Conservation (phyloP, 2,888 invertebrate genomes). For the Drosophila monieri region DNA sequence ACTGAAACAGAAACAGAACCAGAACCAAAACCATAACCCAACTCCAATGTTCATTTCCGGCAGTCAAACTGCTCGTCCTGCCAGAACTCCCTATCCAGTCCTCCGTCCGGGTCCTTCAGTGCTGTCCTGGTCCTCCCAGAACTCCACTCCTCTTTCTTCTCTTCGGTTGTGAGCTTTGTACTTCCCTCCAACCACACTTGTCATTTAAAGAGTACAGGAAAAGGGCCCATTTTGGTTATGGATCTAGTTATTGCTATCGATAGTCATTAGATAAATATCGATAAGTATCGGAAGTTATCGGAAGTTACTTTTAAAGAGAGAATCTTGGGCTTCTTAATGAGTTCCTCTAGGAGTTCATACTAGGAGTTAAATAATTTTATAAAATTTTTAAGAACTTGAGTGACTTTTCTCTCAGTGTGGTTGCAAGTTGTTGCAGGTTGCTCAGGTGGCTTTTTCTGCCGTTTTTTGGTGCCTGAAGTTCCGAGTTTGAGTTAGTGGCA, state of each 20-base stretch:
- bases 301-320: not conserved
- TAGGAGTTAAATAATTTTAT: too few relatives aligned
- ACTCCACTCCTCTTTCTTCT: slow-evolving; percentile 1
- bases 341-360: too few relatives aligned
- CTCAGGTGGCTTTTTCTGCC: slow-evolving; percentile 55
- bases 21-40: slow-evolving; percentile 34
- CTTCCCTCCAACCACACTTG: slow-evolving; percentile 2
- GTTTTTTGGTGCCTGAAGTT: slow-evolving; percentile 32
- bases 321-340: not conserved
- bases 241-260: not conserved
- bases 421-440: slow-evolving; percentile 47
- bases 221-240: not conserved
- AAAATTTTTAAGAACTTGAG: not conserved
- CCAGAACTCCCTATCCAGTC: slow-evolving; percentile 28
- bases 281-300: not conserved
- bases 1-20: slow-evolving; percentile 19
- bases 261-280: not conserved
- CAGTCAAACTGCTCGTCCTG: slow-evolving; percentile 76
- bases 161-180: slow-evolving; percentile 5
- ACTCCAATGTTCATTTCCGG: slow-evolving; percentile 77
- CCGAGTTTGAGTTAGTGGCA: slow-evolving; percentile 69
- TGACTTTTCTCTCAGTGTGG: slow-evolving; percentile 3
- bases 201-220: slow-evolving; percentile 10
- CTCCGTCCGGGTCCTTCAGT: slow-evolving; percentile 9
- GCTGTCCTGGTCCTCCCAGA: slow-evolving; percentile 21